Evolutionary conservation across 2,113 vertebrate species (phyloP), one percentile per base, ranked within the genome.

Genomic region (Eclectus roratus): DNA sequence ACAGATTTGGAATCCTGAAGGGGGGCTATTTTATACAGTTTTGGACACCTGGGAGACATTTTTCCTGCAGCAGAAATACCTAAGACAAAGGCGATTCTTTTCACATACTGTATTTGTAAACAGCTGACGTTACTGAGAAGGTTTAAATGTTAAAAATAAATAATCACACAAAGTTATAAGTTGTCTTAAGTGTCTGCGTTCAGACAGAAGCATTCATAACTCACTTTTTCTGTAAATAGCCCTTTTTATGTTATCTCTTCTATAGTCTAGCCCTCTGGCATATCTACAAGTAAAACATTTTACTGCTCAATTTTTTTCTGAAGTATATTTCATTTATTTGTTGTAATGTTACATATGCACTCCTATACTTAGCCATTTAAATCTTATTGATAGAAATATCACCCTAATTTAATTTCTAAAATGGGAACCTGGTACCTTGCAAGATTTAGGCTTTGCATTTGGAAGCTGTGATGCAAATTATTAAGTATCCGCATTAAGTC

Each of bases 1-100:
- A 98, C 96, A 98, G 98, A 98, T 98, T 97, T 97, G 94, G 97
- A 97, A 97, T 98, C 97, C 97, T 97, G 96, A 96, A 97, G 97
- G 95, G 96, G 87, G 91, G 74, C 86, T 98, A 92, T 95, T 95
- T 98, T 97, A 95, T 95, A 92, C 94, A 83, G 73, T 92, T 97
- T 97, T 86, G 97, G 97, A 98, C 98, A 97, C 91, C 93, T 93
- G 87, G 96, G 96, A 96, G 64, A 86, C 71, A 94, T 96, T 96
- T 88, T 84, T 95, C 49, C 61, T 85, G 58, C 47, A 78, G 89
- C 78, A 84, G 77, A 95, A 97, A 89, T 97, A 96, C 80, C 94
- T 86, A 65, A 91, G 81, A 96, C 95, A 96, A 97, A 95, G 33
- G 35, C 33, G 15, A 96, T 94, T 97, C 97, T 92, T 89, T 96